Percentiles rank a stretch among this genome's conserved stretches.
Evolutionary conservation across 2,888 invertebrate species (phyloP).

Genomic region (Bimastos eiseni): DNA sequence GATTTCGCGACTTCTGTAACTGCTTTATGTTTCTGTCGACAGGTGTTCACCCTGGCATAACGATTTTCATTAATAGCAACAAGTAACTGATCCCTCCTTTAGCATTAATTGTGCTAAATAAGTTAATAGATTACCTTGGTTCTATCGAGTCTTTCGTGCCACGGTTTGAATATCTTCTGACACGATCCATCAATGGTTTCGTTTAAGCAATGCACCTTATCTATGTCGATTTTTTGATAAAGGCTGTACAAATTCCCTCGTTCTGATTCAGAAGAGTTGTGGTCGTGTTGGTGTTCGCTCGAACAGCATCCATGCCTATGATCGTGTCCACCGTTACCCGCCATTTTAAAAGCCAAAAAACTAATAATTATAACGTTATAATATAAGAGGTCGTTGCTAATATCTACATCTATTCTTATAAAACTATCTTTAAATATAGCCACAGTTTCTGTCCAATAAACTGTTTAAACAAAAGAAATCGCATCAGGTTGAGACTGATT

Average conservation of each 20-base stretch:
- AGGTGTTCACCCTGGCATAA: neutral
- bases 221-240: slow-evolving; percentile 83
- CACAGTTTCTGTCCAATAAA: too few relatives aligned
- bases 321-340: slow-evolving; percentile 19
- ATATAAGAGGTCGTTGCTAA: too few relatives aligned
- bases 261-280: slow-evolving; percentile 63
- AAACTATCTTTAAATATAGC: too few relatives aligned
- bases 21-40: too few relatives aligned
- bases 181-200: slow-evolving; percentile 85
- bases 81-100: neutral
- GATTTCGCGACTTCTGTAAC: too few relatives aligned
- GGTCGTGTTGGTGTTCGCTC: slow-evolving; percentile 53
- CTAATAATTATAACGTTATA: too few relatives aligned
- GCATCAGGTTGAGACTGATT: too few relatives aligned
- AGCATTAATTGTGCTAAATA: too few relatives aligned
- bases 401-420: too few relatives aligned
- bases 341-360: slow-evolving; percentile 14
- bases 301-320: slow-evolving; percentile 42
- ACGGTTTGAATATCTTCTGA: slow-evolving; percentile 85
- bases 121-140: slow-evolving; percentile 68
- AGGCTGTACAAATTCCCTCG: slow-evolving; percentile 80
- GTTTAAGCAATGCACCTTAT: slow-evolving; percentile 86
- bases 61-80: neutral
- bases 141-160: slow-evolving; percentile 80
- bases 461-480: too few relatives aligned